A percentile compares a stretch with the other conserved stretches of the same genome.
phyloP scores from a whole-genome alignment of 2,113 vertebrate species.

The Oreochromis niloticus region DNA sequence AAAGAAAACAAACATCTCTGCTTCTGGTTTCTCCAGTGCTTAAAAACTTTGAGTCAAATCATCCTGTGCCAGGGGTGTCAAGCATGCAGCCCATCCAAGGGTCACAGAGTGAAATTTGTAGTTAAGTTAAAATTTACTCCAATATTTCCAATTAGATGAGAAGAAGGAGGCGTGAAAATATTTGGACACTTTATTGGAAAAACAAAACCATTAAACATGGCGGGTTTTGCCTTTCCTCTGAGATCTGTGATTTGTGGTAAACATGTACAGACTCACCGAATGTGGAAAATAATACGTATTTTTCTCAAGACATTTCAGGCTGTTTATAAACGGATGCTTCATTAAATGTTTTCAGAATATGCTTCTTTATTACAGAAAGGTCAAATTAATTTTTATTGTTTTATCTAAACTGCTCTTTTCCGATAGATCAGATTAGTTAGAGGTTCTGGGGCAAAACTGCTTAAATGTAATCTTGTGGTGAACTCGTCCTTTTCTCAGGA shows the following conservation, averaged over 20 bases:
- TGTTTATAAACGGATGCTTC: neutral
- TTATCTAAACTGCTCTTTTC: neutral
- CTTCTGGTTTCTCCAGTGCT: neutral
- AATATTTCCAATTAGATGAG: neutral
- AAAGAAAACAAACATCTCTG: neutral
- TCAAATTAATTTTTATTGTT: neutral
- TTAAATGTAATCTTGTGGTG: neutral
- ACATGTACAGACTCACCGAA: neutral
- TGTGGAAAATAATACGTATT: neutral
- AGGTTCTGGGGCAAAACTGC: neutral
- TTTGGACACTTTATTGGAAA: fast-evolving
- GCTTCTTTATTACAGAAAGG: neutral
- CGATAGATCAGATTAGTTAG: neutral
- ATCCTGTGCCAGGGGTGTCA: neutral
- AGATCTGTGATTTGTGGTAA: neutral
- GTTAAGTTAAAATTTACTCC: neutral
- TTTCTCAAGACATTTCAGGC: neutral
- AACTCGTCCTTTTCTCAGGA: neutral
- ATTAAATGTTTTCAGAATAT: neutral
- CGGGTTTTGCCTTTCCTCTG: neutral
- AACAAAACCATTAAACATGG: neutral
- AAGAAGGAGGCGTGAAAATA: neutral
- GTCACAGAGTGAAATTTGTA: neutral
- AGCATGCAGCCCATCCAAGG: neutral
- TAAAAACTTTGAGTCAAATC: neutral